Conservation (phyloP, 2,888 invertebrate species). For the Archips crataeganus region DNA sequence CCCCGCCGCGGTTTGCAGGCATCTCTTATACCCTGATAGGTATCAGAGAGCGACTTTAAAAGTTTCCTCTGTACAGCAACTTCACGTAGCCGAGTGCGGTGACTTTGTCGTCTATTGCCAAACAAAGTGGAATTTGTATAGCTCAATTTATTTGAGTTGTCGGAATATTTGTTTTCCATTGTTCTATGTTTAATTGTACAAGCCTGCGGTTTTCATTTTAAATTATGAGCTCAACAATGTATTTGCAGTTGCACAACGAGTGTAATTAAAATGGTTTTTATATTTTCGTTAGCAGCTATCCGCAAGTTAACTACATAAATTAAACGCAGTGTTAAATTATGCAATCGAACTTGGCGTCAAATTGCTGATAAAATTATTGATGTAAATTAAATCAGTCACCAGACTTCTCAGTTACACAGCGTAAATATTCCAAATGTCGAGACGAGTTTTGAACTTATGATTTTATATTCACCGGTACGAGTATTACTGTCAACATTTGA, state of each 20-base stretch:
- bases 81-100: constrained; percentile 36
- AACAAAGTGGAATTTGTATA: constrained; percentile 44
- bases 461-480: too few species aligned
- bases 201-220: constrained; percentile 17
- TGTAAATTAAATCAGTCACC: too few species aligned
- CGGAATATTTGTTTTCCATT: constrained; percentile 30
- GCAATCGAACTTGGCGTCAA: not conserved
- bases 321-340: not conserved
- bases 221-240: constrained; percentile 7
- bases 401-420: too few species aligned
- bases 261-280: not conserved
- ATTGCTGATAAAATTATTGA: too few species aligned
- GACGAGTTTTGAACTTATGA: too few species aligned
- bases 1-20: constrained; percentile 45
- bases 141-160: constrained; percentile 35
- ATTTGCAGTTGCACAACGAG: not conserved
- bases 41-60: constrained; percentile 42
- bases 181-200: constrained; percentile 16
- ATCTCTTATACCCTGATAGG: constrained; percentile 44
- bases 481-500: too few species aligned
- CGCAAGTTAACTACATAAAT: constrained; percentile 4
- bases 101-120: constrained; percentile 43
- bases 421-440: too few species aligned
- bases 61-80: constrained; percentile 43
- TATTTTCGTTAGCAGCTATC: not conserved